phyloP scores from a whole-genome alignment of 2,797 vertebrate species.

The Eleutherodactylus coqui region DNA sequence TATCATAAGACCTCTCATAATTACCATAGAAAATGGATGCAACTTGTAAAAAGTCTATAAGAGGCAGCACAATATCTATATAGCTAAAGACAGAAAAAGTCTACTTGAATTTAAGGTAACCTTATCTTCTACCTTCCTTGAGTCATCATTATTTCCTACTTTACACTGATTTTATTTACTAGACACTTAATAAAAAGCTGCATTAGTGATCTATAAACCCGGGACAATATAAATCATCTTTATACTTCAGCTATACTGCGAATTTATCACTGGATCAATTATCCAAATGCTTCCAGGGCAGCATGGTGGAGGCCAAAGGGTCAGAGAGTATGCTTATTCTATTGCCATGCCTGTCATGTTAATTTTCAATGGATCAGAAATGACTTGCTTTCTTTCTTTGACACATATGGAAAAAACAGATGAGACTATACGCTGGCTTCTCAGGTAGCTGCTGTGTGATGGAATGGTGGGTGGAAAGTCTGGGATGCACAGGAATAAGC shows the following conservation, averaged over 20 bases:
- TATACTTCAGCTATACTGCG: background rate
- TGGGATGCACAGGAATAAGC: background rate
- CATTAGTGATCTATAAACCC: background rate
- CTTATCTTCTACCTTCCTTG: background rate
- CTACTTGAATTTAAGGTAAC: background rate
- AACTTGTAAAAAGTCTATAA: background rate
- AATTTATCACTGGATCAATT: conserved; percentile 14
- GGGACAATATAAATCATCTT: background rate
- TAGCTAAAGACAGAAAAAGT: background rate
- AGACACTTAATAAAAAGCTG: conserved; percentile 28
- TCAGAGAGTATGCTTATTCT: background rate
- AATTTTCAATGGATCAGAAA: background rate
- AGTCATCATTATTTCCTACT: conserved; percentile 8
- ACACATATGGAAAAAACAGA: background rate
- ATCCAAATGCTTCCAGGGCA: background rate
- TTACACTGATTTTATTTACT: conserved; percentile 6
- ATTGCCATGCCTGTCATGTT: background rate
- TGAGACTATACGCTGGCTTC: background rate
- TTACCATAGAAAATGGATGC: background rate
- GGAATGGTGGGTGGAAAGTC: background rate
- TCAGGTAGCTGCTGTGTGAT: background rate
- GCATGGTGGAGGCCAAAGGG: background rate
- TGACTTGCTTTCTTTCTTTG: background rate
- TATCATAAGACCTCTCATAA: background rate
- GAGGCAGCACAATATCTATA: background rate